Conservation (phyloP, 2,797 vertebrate species). For the Helostoma temminkii region DNA sequence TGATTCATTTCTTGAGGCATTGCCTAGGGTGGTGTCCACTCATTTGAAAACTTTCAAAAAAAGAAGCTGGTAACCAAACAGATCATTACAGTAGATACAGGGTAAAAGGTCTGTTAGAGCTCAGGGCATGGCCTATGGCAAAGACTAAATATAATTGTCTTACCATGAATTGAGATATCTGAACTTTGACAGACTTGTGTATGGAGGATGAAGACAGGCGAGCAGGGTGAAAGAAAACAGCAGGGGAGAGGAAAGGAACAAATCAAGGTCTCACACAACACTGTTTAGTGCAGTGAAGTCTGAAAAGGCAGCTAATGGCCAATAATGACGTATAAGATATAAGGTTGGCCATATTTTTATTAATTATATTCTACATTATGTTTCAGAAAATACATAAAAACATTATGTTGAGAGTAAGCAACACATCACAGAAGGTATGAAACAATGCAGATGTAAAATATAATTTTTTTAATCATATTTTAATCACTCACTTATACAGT, state of each 20-base stretch:
- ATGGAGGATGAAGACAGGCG: conserved; percentile 6
- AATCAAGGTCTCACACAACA: conserved; percentile 7
- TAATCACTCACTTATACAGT: conserved; percentile 35
- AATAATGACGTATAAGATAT: neutral
- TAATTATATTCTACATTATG: neutral
- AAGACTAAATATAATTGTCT: conserved; percentile 62
- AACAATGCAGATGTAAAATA: conserved; percentile 11
- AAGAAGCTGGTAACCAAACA: conserved; percentile 51
- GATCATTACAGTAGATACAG: conserved; percentile 64
- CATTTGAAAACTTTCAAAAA: conserved; percentile 54
- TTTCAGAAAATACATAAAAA: neutral
- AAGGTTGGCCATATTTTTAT: neutral
- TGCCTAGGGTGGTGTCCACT: conserved; percentile 61
- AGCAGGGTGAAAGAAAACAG: conserved; percentile 19
- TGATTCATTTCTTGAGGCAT: conserved; percentile 50
- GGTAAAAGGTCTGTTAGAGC: conserved; percentile 66
- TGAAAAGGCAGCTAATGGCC: conserved; percentile 1
- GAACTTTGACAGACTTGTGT: conserved; percentile 53
- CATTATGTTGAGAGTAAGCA: neutral
- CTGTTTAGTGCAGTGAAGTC: conserved; percentile 1
- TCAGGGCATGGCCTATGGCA: conserved; percentile 69
- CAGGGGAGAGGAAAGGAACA: neutral
- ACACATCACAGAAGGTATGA: neutral
- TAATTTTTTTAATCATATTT: conserved; percentile 34
- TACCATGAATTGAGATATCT: conserved; percentile 53